Evolutionary conservation across 2,113 vertebrate genomes (phyloP).

Genomic region (Malurus cyaneus): DNA sequence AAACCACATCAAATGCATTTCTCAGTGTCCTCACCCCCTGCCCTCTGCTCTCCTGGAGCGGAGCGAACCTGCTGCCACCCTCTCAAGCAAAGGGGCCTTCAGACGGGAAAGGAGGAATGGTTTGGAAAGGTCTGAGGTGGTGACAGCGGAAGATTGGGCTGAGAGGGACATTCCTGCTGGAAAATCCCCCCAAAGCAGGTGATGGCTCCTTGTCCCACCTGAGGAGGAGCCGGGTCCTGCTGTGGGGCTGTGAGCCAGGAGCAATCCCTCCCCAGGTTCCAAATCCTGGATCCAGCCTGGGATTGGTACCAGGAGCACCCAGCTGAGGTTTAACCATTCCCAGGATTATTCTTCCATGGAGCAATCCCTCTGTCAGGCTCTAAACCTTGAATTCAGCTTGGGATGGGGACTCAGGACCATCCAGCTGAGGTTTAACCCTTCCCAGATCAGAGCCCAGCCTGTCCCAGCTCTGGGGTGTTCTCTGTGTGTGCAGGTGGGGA

Average conservation of each 20-base stretch:
- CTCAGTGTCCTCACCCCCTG: not conserved
- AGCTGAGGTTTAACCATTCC: not conserved
- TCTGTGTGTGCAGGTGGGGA: not conserved
- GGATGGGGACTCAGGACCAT: fast-evolving
- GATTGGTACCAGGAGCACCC: fast-evolving
- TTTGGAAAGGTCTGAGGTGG: not conserved
- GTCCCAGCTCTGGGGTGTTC: fast-evolving
- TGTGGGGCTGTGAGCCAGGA: not conserved
- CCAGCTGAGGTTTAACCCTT: not conserved
- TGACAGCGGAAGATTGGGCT: not conserved
- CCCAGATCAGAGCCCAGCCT: not conserved
- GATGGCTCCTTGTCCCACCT: not conserved
- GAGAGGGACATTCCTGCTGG: not conserved
- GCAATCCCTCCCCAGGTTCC: not conserved
- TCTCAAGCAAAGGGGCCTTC: not conserved
- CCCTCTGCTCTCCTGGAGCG: not conserved
- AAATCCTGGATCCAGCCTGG: not conserved
- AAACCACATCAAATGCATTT: not conserved
- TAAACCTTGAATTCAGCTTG: not conserved
- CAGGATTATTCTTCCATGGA: not conserved
- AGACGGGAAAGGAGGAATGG: not conserved
- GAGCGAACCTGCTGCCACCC: not conserved
- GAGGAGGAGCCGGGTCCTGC: not conserved
- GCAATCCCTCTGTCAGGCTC: not conserved
- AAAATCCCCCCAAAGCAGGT: not conserved